Base-by-base conservation (phyloP, 2,888 invertebrate genomes). In the Dione juno region DNA sequence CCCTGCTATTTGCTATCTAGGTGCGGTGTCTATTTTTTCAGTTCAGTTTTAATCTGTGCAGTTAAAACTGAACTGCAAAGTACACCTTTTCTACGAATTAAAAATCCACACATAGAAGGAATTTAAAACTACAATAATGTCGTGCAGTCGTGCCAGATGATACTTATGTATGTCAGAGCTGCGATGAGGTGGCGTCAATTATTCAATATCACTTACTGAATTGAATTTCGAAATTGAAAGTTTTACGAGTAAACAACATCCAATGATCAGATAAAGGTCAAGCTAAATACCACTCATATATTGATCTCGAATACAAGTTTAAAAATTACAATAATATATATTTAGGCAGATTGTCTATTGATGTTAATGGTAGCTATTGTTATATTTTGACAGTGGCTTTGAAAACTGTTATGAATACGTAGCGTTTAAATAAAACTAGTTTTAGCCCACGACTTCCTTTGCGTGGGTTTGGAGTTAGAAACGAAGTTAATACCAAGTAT, bases 391-490 rank as follows among this genome's bases (percentile, higher is more conserved):
- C 63, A 68, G 53, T 54, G 37, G 37, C 37, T 41, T 63, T 45
- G 35, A n/a, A 37, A 68, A 19, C 61, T 45, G 10, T 45, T 63
- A 52, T 43, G 43, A 52, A 48, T 28, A 63, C 35, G 35, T 48
- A 28, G 41, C 3, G n/a, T 43, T 35, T 52, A 70, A 66, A 53
- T 66, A 21, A 66, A 59, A 61, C 70, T 59, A 66, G 70, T 52
- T 53, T 10, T 37, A n/a, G 43, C 70, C 70, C 52, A 70, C 70
- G 59, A 21, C 52, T 59, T 59, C 69, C 69, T 58, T 50, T 52
- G 70, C 66, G 70, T 70, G 53, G 70, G 70, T 35, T 59, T 13
- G 6, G 21, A 41, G 35, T n/a, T 41, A 21, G 41, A 53, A n/a
- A 11, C 21, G 37, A 35, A 58, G 53, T 66, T 45, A 67, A 52